phyloP scores from a whole-genome alignment of 2,888 invertebrate genomes.

The Elysia crispata region DNA sequence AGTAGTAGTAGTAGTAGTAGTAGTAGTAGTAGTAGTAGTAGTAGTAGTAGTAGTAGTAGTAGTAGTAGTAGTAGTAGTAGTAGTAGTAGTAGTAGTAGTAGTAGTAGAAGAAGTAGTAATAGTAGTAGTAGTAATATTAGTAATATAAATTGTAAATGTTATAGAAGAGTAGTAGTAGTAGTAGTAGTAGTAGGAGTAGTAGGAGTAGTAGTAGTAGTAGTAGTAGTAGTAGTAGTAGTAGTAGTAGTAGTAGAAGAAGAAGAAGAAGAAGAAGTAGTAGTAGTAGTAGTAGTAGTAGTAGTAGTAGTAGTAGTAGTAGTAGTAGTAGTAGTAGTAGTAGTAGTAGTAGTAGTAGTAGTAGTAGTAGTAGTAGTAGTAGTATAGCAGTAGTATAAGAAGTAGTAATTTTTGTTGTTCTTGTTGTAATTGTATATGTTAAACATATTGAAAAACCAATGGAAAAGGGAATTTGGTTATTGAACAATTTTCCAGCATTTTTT shows the following conservation, averaged over 20 bases:
- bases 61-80: neutral
- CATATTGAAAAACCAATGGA: neutral
- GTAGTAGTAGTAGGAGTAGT: too few relatives aligned
- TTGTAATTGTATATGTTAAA: slow-evolving; percentile 25
- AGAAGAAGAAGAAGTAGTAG: slow-evolving; percentile 15
- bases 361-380: slow-evolving; percentile 40
- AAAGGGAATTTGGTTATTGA: too few relatives aligned
- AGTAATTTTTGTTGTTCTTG: slow-evolving; percentile 19
- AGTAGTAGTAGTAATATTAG: too few relatives aligned
- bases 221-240: slow-evolving; percentile 18
- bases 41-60: neutral
- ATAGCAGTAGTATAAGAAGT: too few relatives aligned
- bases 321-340: slow-evolving; percentile 45
- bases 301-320: slow-evolving; percentile 44
- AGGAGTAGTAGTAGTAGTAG: too few relatives aligned
- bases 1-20: neutral
- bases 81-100: neutral
- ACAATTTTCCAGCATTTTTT: too few relatives aligned
- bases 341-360: slow-evolving; percentile 43
- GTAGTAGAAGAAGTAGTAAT: too few relatives aligned
- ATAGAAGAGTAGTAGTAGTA: slow-evolving; percentile 6
- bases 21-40: neutral
- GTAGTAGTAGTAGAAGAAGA: too few relatives aligned
- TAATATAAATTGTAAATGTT: neutral
- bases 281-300: slow-evolving; percentile 41